These are phyloP conservation scores for Campoletis raptor DNA, from an alignment of 2,888 invertebrate species.

Conservation along the genomic window DNA sequence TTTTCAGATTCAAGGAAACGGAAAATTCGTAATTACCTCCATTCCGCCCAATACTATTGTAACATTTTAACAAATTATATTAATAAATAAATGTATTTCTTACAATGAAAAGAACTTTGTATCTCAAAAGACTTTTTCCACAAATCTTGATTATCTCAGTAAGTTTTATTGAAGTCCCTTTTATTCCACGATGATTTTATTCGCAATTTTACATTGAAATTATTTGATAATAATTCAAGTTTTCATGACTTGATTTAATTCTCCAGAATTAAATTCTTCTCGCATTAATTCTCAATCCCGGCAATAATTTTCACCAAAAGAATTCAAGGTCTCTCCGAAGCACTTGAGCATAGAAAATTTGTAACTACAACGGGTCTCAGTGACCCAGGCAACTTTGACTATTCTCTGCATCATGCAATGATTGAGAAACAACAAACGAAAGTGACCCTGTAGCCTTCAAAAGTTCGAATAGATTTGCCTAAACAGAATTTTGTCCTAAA, in stretches of 20 bases:
- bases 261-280: no score
- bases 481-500: background rate
- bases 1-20: constrained; percentile 90
- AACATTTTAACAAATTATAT: background rate
- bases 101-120: background rate
- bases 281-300: no score
- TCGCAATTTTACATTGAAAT: no score
- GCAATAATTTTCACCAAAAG: no score
- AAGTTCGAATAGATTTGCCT: background rate
- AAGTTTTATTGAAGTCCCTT: no score
- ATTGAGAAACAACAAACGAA: background rate
- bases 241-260: no score
- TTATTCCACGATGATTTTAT: no score
- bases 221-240: no score
- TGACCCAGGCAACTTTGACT: background rate
- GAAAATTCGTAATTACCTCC: constrained; percentile 88
- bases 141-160: background rate
- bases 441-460: background rate
- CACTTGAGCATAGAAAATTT: no score
- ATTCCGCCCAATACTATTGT: constrained; percentile 56
- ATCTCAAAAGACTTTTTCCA: background rate
- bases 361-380: background rate
- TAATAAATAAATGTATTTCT: background rate
- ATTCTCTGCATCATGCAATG: background rate
- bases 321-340: no score